Conservation (phyloP, 2,888 invertebrate genomes). For the Cristatella mucedo region DNA sequence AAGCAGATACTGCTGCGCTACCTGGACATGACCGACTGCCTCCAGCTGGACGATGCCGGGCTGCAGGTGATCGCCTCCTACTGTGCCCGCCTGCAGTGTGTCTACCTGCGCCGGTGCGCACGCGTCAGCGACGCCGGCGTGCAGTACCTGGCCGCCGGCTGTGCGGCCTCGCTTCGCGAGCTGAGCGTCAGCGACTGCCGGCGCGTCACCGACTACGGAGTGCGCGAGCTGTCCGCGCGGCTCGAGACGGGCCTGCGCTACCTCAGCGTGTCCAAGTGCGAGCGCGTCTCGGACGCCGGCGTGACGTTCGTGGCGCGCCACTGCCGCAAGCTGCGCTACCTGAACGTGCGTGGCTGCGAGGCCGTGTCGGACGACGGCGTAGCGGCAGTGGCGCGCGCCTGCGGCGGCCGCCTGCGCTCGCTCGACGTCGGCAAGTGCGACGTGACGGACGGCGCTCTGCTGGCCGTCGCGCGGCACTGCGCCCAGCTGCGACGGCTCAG, state of each 20-base stretch:
- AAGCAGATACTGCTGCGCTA: conserved; percentile 57
- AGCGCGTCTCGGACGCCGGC: conserved; percentile 66
- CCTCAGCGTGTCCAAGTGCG: conserved; percentile 82
- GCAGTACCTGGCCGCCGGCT: conserved; percentile 78
- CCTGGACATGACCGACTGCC: conserved; percentile 77
- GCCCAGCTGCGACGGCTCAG: conserved; percentile 77
- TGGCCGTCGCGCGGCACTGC: conserved; percentile 56
- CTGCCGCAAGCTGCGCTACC: conserved; percentile 67
- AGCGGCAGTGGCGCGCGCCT: conserved; percentile 65
- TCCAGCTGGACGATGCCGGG: conserved; percentile 64
- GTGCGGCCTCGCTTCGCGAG: conserved; percentile 57
- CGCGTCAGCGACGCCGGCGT: conserved; percentile 78
- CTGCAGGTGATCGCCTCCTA: conserved; percentile 66
- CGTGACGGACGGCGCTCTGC: conserved; percentile 70
- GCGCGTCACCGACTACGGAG: conserved; percentile 68
- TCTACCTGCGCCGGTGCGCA: conserved; percentile 71
- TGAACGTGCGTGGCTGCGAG: conserved; percentile 79
- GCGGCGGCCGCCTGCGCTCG: conserved; percentile 67
- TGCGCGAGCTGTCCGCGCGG: conserved; percentile 64
- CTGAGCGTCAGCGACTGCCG: conserved; percentile 69
- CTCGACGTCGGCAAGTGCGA: conserved; percentile 83
- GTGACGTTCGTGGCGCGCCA: conserved; percentile 67
- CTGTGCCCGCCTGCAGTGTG: conserved; percentile 67
- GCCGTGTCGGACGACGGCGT: conserved; percentile 83
- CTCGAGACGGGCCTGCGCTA: conserved; percentile 74